phyloP scores from a whole-genome alignment of 2,113 vertebrate species.

The Plectropomus leopardus region DNA sequence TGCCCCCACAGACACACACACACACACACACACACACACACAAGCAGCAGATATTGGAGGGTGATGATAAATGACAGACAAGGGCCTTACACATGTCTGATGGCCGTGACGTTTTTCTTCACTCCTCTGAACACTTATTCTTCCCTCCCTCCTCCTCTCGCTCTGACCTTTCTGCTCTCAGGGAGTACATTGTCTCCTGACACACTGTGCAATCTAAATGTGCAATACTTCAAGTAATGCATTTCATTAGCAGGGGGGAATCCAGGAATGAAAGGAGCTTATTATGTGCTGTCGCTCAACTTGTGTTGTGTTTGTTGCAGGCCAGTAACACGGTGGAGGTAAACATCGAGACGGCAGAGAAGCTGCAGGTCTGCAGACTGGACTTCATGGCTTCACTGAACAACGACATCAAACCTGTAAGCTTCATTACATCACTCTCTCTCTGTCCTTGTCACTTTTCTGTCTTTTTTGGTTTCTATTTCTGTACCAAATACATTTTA shows the following conservation, averaged over 20 bases:
- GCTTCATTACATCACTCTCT: slow-evolving; percentile 53
- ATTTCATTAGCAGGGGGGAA: slow-evolving; percentile 18
- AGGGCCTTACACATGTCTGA: slow-evolving; percentile 80
- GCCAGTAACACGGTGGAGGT: slow-evolving; percentile 96
- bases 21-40: slow-evolving; percentile 17
- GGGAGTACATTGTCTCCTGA: slow-evolving; percentile 56
- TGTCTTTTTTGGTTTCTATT: not conserved
- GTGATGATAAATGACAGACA: slow-evolving; percentile 89
- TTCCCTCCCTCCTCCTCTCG: slow-evolving; percentile 32
- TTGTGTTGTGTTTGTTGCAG: slow-evolving; percentile 70
- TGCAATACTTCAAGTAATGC: slow-evolving; percentile 29
- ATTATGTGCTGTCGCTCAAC: not conserved
- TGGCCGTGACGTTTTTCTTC: slow-evolving; percentile 65
- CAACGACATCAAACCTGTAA: slow-evolving; percentile 97
- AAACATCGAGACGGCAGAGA: slow-evolving; percentile 94
- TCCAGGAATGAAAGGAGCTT: not conserved
- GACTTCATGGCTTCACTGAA: slow-evolving; percentile 94
- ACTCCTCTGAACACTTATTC: slow-evolving; percentile 55
- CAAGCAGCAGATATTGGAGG: slow-evolving; percentile 81
- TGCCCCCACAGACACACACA: slow-evolving; percentile 6
- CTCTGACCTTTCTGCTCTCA: slow-evolving; percentile 73
- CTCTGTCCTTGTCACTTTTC: not conserved
- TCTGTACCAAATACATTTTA: not conserved
- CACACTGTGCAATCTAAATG: slow-evolving; percentile 36
- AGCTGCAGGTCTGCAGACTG: slow-evolving; percentile 89